Percentiles rank a stretch among this genome's conserved stretches.
Conservation (phyloP, 2,888 invertebrate species). For the Ptilodon capucinus region DNA sequence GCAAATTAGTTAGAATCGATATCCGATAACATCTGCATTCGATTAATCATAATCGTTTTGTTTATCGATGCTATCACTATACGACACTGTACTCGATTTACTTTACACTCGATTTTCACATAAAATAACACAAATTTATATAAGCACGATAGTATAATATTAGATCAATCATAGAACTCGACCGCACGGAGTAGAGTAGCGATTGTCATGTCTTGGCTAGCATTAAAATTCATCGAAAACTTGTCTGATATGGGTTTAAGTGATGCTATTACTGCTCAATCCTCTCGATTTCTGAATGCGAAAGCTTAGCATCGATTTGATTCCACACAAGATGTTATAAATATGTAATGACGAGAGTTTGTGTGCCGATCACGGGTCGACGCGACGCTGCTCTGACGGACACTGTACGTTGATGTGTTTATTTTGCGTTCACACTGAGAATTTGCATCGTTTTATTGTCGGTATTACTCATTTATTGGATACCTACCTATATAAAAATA, state of each 20-base stretch:
- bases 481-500: slow-evolving; percentile 14
- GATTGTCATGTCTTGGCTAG: slow-evolving; percentile 16
- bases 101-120: not conserved
- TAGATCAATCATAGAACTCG: slow-evolving; percentile 34
- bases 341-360: slow-evolving; percentile 38
- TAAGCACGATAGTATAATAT: slow-evolving; percentile 4
- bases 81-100: not conserved
- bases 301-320: slow-evolving; percentile 51
- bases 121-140: not conserved
- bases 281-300: slow-evolving; percentile 39
- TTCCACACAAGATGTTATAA: slow-evolving; percentile 45
- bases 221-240: slow-evolving; percentile 70
- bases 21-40: slow-evolving; percentile 21
- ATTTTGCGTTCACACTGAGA: slow-evolving; percentile 28
- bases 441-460: slow-evolving; percentile 12
- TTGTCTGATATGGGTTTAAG: slow-evolving; percentile 58
- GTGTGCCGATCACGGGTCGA: slow-evolving; percentile 3
- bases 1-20: slow-evolving; percentile 17
- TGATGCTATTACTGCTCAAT: slow-evolving; percentile 45
- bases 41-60: slow-evolving; percentile 1
- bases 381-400: slow-evolving; percentile 18
- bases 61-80: not conserved
- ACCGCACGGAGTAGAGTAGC: slow-evolving; percentile 17
- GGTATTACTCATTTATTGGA: slow-evolving; percentile 21
- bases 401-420: slow-evolving; percentile 35